These are phyloP conservation scores for Eubucco bourcierii DNA, from an alignment of 2,113 vertebrate species.

Conservation along the genomic window DNA sequence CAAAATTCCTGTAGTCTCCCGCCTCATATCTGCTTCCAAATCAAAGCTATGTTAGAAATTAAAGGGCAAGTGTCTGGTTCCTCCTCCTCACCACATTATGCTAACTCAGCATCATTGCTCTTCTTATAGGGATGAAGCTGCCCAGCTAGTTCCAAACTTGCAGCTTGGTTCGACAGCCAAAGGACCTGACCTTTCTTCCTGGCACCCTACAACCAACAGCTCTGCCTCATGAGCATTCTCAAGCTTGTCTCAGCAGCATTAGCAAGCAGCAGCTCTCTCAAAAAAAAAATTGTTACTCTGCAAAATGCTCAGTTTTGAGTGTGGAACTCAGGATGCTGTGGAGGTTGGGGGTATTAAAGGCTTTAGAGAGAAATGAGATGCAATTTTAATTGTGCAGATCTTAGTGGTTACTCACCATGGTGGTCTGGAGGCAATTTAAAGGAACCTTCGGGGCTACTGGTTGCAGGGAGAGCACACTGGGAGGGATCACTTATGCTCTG, in stretches of 20 bases:
- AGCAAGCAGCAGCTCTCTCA: constrained; percentile 24
- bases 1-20: not conserved
- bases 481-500: not conserved
- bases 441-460: not conserved
- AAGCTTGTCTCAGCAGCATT: not conserved
- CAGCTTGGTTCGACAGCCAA: not conserved
- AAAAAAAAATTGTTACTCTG: not conserved
- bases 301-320: not conserved
- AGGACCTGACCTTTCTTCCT: not conserved
- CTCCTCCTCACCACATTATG: fast-evolving
- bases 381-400: not conserved
- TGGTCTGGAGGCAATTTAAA: not conserved
- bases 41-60: not conserved
- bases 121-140: constrained; percentile 31
- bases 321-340: not conserved
- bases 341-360: not conserved
- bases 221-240: not conserved
- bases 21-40: not conserved
- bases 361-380: not conserved
- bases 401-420: not conserved
- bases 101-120: not conserved
- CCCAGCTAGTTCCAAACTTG: not conserved
- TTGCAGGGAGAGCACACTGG: not conserved
- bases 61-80: not conserved
- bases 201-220: fast-evolving